Evolutionary conservation across 2,888 invertebrate species (phyloP).

Genomic region (Stictocephala bisonia): DNA sequence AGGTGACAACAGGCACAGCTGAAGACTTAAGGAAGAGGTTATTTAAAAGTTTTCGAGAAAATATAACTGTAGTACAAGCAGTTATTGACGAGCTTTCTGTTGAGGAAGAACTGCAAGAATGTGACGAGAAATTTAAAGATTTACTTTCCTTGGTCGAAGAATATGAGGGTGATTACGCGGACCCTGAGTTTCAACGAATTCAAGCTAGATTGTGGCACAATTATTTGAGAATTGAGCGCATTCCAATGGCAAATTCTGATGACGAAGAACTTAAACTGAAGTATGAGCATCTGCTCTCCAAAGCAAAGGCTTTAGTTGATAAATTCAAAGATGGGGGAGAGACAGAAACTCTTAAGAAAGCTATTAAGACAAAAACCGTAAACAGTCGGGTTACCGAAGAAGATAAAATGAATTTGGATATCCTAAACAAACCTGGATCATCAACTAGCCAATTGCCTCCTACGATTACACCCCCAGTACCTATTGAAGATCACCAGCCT

Average conservation of each 20-base stretch:
- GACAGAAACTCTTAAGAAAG: background rate
- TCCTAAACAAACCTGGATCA: too few species aligned
- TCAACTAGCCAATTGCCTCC: too few species aligned
- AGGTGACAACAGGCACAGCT: background rate
- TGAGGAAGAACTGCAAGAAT: background rate
- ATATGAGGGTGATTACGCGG: conserved; percentile 4
- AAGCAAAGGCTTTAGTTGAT: background rate
- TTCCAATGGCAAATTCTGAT: background rate
- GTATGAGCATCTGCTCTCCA: background rate
- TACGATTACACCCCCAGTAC: too few species aligned
- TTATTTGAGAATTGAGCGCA: background rate
- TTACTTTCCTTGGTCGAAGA: background rate
- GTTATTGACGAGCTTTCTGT: background rate
- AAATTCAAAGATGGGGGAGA: background rate
- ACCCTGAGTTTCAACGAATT: background rate
- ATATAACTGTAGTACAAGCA: background rate
- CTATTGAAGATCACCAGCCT: too few species aligned
- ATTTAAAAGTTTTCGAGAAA: background rate
- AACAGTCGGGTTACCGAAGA: too few species aligned
- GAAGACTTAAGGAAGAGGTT: background rate
- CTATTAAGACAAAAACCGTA: background rate
- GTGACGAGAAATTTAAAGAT: conserved; percentile 1
- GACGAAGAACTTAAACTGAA: background rate
- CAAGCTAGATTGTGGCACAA: background rate
- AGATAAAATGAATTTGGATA: too few species aligned